These are phyloP conservation scores for Naja naja DNA, from an alignment of 2,113 vertebrate species.

Conservation along the genomic window DNA sequence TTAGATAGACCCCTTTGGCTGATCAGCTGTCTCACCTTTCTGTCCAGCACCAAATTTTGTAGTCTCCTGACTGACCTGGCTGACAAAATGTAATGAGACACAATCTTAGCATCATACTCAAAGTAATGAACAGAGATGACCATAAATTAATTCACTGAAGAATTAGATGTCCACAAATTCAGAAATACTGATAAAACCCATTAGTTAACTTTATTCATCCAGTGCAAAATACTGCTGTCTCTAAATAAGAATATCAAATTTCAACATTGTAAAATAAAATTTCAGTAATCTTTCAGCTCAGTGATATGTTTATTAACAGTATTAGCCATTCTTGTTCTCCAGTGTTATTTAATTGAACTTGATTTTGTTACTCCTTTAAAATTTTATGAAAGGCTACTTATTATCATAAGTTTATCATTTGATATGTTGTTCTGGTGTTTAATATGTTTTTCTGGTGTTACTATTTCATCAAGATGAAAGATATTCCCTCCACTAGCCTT, in stretches of 20 bases:
- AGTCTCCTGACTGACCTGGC: constrained; percentile 30
- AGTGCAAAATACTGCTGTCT: background rate
- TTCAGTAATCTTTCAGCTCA: background rate
- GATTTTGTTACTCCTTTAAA: background rate
- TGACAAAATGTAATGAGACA: background rate
- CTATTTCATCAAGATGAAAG: constrained; percentile 21
- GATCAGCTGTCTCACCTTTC: background rate
- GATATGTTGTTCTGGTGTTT: background rate
- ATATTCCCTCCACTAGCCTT: constrained; percentile 10
- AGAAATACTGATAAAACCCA: background rate
- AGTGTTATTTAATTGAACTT: background rate
- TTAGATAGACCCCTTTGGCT: background rate
- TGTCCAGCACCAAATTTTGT: constrained; percentile 29
- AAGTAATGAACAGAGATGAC: background rate
- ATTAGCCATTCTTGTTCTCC: background rate
- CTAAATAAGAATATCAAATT: background rate
- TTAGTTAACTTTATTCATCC: background rate
- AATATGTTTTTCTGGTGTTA: constrained; percentile 5
- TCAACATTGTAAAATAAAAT: background rate
- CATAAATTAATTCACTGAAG: background rate
- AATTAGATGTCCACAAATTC: background rate
- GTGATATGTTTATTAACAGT: background rate
- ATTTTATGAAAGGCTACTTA: constrained; percentile 3
- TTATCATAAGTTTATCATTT: constrained; percentile 13
- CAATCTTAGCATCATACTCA: constrained; percentile 18